phyloP scores from a whole-genome alignment of 2,113 vertebrate species.

The Ictalurus punctatus region DNA sequence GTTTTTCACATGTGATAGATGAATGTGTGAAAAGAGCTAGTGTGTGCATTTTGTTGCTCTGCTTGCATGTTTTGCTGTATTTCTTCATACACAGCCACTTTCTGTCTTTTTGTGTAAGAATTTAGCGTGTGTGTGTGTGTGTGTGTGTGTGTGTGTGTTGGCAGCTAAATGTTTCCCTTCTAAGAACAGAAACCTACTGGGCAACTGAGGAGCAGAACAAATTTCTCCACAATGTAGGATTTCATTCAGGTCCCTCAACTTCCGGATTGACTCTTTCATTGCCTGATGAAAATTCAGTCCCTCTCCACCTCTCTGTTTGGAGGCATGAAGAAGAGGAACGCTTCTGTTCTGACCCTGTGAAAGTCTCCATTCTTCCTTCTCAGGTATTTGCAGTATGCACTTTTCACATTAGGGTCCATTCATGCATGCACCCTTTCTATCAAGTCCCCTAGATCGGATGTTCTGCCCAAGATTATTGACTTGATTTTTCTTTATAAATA shows the following conservation, averaged over 20 bases:
- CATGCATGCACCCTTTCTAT: slow-evolving; percentile 12
- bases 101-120: slow-evolving; percentile 47
- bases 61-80: neutral
- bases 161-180: slow-evolving; percentile 37
- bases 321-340: slow-evolving; percentile 49
- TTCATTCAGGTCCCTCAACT: slow-evolving; percentile 60
- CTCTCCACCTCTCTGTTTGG: slow-evolving; percentile 19
- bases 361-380: slow-evolving; percentile 46
- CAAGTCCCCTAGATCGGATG: neutral
- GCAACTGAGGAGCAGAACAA: slow-evolving; percentile 39
- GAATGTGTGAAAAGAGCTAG: slow-evolving; percentile 39
- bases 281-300: slow-evolving; percentile 31
- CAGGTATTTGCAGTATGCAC: slow-evolving; percentile 36
- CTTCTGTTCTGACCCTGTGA: slow-evolving; percentile 39
- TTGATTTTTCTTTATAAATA: neutral
- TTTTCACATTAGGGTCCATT: slow-evolving; percentile 40
- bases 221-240: slow-evolving; percentile 62
- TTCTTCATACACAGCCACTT: slow-evolving; percentile 28
- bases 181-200: slow-evolving; percentile 34
- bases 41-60: slow-evolving; percentile 39
- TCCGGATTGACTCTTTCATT: slow-evolving; percentile 19
- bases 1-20: slow-evolving; percentile 40
- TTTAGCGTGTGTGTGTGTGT: slow-evolving; percentile 35
- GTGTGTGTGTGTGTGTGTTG: slow-evolving; percentile 13
- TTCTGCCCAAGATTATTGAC: slow-evolving; percentile 12